Evolutionary conservation across 2,888 invertebrate species (phyloP), one percentile per base, ranked within the genome.

Genomic region (Helleia helle): DNA sequence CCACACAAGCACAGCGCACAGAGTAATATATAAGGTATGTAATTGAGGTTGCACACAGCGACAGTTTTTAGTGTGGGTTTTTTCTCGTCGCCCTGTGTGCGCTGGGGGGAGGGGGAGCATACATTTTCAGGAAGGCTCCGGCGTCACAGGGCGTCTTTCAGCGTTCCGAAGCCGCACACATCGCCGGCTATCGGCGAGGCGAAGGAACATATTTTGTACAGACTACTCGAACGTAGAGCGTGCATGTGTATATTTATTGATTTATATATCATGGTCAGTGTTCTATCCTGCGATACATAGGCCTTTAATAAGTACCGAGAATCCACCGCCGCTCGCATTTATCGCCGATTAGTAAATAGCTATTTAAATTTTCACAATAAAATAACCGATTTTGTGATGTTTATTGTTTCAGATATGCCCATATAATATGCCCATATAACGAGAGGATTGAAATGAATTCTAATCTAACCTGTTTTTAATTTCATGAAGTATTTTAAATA

Each of bases 141-240:
- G 62, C 76, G 75, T 77, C 79, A 80, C 79, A 72, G 70, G 71
- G 75, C 81, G 80, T 84, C 83, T 84, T 84, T 84, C 83, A 81
- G 71, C 74, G 77, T 73, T 71, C 69, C 71, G 71, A 74, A 70
- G 71, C 62, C 76, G 80, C 83, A 81, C 83, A 84, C 83, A 83
- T 79, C 63, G 72, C 59, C 62, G 70, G 71, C 67, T 75, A 84
- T 84, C 77, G 83, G 81, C 68, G 77, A 80, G 72, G 73, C 79
- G 79, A 83, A 81, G 81, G 71, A 81, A 76, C 73, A 75, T 75
- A 75, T 72, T 71, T 61, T 38, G 29, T 47, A 50, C 48, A 77
- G 77, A 59, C 56, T 62, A 76, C 42, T 18, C 13, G 4, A 13
- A 8, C 2, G 5, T 15, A 55, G 55, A 55, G 49, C 17, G 2